phyloP scores from a whole-genome alignment of 2,888 invertebrate genomes.

The Ligdia adustata region DNA sequence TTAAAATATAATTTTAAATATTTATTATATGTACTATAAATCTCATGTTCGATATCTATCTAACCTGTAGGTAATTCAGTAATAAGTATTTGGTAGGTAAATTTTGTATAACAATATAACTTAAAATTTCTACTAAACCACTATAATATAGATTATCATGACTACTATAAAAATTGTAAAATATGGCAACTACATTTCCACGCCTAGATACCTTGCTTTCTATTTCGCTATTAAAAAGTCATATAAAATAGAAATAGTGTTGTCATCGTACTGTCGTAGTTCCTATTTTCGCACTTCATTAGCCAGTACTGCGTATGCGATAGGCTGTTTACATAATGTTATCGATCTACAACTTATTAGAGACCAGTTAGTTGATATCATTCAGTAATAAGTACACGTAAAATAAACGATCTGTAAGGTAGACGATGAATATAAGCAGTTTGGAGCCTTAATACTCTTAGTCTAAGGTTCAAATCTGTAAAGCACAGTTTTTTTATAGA shows the following conservation, averaged over 20 bases:
- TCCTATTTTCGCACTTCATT: slow-evolving; percentile 53
- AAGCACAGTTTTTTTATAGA: neutral
- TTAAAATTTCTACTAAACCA: no score
- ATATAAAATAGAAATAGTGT: slow-evolving; percentile 25
- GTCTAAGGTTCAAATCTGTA: slow-evolving; percentile 8
- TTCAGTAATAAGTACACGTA: slow-evolving; percentile 12
- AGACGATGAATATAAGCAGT: neutral
- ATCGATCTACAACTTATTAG: slow-evolving; percentile 28
- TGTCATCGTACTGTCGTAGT: slow-evolving; percentile 48
- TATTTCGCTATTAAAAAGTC: slow-evolving; percentile 26
- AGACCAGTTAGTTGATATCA: slow-evolving; percentile 19
- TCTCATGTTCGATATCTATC: no score
- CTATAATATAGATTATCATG: no score
- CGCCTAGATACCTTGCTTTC: slow-evolving; percentile 47
- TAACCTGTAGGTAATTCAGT: no score
- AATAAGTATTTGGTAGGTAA: no score
- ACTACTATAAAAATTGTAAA: slow-evolving; percentile 1
- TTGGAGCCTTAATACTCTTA: slow-evolving; percentile 5
- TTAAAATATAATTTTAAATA: no score
- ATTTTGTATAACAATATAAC: no score
- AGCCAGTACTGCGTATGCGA: slow-evolving; percentile 34
- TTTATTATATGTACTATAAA: no score
- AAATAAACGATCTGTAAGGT: slow-evolving; percentile 7
- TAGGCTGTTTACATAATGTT: slow-evolving; percentile 40
- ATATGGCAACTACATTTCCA: slow-evolving; percentile 19